Percentiles rank a stretch among this genome's conserved stretches.
Evolutionary conservation across 2,113 vertebrate genomes (phyloP).

Genomic region (Tringa solitaria): DNA sequence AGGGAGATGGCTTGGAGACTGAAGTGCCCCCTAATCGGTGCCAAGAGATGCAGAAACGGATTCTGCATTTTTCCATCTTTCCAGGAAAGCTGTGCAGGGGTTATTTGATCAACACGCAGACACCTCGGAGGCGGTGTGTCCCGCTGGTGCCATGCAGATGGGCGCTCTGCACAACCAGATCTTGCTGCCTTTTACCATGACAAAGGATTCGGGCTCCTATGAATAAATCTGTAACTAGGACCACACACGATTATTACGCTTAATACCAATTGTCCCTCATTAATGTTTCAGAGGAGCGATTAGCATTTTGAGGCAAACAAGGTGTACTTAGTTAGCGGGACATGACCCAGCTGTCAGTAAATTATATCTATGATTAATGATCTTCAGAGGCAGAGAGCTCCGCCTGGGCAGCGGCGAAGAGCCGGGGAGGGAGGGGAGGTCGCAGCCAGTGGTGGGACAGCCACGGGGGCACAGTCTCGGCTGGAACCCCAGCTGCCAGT

Average conservation of each 20-base stretch:
- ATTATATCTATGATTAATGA: constrained; percentile 99
- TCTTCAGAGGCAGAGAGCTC: constrained; percentile 86
- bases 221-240: constrained; percentile 69
- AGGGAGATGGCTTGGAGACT: rapidly evolving
- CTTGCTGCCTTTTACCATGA: background rate
- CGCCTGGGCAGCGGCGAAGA: constrained; percentile 70
- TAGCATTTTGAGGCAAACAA: constrained; percentile 99
- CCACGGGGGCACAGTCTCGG: rapidly evolving
- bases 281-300: constrained; percentile 85
- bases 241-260: constrained; percentile 68
- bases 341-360: constrained; percentile 96
- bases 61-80: rapidly evolving
- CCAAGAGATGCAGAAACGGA: rapidly evolving
- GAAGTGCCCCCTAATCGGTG: rapidly evolving
- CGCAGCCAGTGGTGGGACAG: background rate
- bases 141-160: background rate
- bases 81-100: background rate
- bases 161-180: background rate
- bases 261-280: constrained; percentile 84
- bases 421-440: constrained; percentile 36
- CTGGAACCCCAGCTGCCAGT: rapidly evolving
- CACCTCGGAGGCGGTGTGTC: background rate
- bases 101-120: rapidly evolving
- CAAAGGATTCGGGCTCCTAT: constrained; percentile 38
- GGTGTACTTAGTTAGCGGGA: constrained; percentile 91